Evolutionary conservation across 2,888 invertebrate genomes (phyloP).

Genomic region (Bibio marci): DNA sequence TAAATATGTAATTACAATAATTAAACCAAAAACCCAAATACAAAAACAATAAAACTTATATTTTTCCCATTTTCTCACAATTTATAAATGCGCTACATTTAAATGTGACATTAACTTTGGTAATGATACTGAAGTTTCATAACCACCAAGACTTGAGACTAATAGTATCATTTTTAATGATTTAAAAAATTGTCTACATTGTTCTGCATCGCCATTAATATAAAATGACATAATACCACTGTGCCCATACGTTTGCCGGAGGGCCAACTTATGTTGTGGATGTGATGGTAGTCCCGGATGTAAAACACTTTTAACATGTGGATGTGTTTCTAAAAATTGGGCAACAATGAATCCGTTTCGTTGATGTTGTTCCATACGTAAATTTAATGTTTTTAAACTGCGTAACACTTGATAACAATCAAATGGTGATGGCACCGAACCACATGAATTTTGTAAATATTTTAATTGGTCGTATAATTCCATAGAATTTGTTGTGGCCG

Average conservation of each 20-base stretch:
- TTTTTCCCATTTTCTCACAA: no score
- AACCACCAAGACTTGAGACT: no score
- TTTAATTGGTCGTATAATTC: conserved; percentile 51
- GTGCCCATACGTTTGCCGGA: conserved; percentile 49
- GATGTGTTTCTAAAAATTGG: conserved; percentile 63
- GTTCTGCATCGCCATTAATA: no score
- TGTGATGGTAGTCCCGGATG: conserved; percentile 79
- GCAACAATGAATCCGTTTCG: conserved; percentile 62
- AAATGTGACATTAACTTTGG: no score
- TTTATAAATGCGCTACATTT: no score
- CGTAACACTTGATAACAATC: conserved; percentile 89
- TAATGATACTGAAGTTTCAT: no score
- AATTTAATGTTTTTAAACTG: conserved; percentile 79
- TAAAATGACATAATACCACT: no score
- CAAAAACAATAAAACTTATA: no score
- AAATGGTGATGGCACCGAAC: conserved; percentile 88
- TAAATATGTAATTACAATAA: no score
- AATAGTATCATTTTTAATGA: no score
- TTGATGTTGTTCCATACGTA: conserved; percentile 83
- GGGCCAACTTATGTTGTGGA: conserved; percentile 75
- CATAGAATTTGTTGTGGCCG: conserved; percentile 55
- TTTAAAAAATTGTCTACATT: no score
- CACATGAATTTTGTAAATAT: conserved; percentile 55
- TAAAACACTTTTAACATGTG: conserved; percentile 58
- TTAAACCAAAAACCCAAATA: no score